Base-by-base conservation (phyloP, 2,113 vertebrate species). In the Dicrurus megarhynchus region DNA sequence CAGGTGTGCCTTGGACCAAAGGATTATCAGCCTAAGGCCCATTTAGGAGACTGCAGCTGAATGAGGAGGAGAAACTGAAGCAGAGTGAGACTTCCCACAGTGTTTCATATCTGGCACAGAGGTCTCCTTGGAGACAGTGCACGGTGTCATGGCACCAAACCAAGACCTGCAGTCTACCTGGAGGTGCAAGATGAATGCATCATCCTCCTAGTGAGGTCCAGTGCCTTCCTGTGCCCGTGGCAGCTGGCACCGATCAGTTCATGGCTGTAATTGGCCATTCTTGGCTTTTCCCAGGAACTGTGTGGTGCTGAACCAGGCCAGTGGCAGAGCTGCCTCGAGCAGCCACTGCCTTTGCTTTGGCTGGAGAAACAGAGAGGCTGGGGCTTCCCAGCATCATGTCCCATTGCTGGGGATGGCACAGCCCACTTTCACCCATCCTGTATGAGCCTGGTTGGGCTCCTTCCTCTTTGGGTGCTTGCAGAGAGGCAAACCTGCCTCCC, bases 1-100 rank as follows among this genome's bases (percentile, higher is more conserved):
- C 91, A 89, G 87, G 68, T 79, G 65, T 87, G 81, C 69, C 65
- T 90, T 78, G 83, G 73, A 87, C 85, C 76, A 91, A 78, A 75
- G 65, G 84, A 84, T 92, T 96, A 53, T 75, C 83, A 55, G 64
- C 11, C 86, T 86, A n/a, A 71, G 75, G 78, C 75, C 76, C 60
- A 7, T 61, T 86, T 88, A 74, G 60, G 50, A 86, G 55, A 50
- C 71, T 81, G 80, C 52, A 84, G 80, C 76, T 84, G 59, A 84
- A 42, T 42, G 42, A 84, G 37, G n/a, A 81, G 71, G 88, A 95
- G 87, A 85, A 94, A 44, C 63, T 39, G 69, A 91, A 89, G 69
- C 55, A 59, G 11, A 28, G 26, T 50, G 52, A 87, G 93, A 74
- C 65, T 94, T 91, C 61, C 69, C 79, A 7, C 12, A 12, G 50